Base-by-base conservation (phyloP, 2,888 invertebrate genomes). In the Troides aeacus region DNA sequence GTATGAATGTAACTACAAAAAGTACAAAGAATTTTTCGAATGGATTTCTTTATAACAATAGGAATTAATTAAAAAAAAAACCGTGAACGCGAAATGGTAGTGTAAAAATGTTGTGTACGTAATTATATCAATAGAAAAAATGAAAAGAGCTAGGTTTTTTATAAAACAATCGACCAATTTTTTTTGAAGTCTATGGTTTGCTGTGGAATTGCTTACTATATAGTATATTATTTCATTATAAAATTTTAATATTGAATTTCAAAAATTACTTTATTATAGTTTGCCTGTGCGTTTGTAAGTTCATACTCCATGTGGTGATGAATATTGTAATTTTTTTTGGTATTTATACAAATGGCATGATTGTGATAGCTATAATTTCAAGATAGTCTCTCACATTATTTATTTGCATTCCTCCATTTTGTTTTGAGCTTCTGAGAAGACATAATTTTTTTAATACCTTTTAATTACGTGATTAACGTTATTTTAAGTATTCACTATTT, bases 21-120 rank as follows among this genome's bases (percentile, higher is more conserved):
- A 90, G 90, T 90, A 90, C 90, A 90, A 90, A 90, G 85, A 81
- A 82, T 82, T 53, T 50, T 53, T 80, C 62, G 84, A 83, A 78
- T 82, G 86, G 81, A 78, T 81, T 79, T 79, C 78, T 77, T 80
- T 75, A 78, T 70, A 64, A 78, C 78, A 76, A 75, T 65, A 62
- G 42, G 2, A 57, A 58, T 66, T 62, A 74, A 75, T 78, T 46
- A 2, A 46, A 46, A 53, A 46, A 76, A 78, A 81, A 79, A 82
- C 74, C 78, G 73, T 78, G 79, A 78, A 78, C 72, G 79, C 78
- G 77, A 79, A 79, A 79, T 79, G 79, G 81, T 82, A 77, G 78
- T 87, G 83, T 85, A 82, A 81, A 84, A 86, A 73, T 68, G 46
- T 46, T 46, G 82, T 84, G 84, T 85, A 84, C 77, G 82, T 87